These are phyloP conservation scores for Philhelius pedissequus DNA, from an alignment of 2,888 invertebrate genomes.

Conservation along the genomic window DNA sequence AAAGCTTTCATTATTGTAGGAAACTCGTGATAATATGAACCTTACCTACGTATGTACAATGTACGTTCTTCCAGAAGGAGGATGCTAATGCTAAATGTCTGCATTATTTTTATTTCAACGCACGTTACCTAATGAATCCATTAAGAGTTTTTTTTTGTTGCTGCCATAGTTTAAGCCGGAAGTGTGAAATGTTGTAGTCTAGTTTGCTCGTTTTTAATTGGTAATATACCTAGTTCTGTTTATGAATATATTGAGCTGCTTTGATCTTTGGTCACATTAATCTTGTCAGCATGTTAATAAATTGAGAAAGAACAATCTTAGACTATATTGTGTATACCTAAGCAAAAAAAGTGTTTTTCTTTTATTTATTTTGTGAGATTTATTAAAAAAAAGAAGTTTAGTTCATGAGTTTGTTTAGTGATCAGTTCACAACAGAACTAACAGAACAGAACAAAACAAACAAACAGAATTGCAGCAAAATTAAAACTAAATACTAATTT, in stretches of 20 bases:
- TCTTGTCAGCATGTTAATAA: not conserved
- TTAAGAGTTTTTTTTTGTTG: not conserved
- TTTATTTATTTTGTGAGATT: too few species aligned
- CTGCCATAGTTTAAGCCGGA: not conserved
- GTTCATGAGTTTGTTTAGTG: too few species aligned
- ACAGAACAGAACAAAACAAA: too few species aligned
- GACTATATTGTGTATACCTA: too few species aligned
- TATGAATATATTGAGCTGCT: not conserved
- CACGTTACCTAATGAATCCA: not conserved
- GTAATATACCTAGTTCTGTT: not conserved
- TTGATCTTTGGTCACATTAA: not conserved
- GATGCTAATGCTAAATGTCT: not conserved
- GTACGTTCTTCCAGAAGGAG: not conserved
- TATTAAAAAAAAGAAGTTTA: too few species aligned
- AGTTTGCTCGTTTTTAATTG: not conserved
- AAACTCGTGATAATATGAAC: slow-evolving; percentile 7
- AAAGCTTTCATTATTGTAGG: not conserved
- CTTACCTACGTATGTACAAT: too few species aligned
- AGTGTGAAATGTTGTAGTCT: not conserved
- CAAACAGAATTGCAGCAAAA: too few species aligned
- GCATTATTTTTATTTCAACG: not conserved
- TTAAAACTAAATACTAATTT: too few species aligned
- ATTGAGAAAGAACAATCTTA: not conserved
- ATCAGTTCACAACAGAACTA: too few species aligned
- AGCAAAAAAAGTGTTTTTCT: too few species aligned